These are phyloP conservation scores for Addax nasomaculatus DNA, from an alignment of 2,113 vertebrate species.

Conservation along the genomic window DNA sequence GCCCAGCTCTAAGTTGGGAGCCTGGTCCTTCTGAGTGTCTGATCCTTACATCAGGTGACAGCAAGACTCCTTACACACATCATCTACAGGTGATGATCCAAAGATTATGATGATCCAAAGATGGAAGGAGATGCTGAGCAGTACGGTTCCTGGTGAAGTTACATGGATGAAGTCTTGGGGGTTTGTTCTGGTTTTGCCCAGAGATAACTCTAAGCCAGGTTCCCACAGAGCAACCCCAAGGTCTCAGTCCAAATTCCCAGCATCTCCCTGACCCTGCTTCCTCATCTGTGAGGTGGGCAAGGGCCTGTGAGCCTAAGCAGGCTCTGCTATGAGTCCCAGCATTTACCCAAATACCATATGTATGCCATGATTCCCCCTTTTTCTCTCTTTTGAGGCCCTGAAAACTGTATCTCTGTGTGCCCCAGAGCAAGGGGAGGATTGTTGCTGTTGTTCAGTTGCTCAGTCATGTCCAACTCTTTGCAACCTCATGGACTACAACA, in stretches of 20 bases:
- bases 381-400: rapidly evolving
- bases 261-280: background rate
- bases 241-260: background rate
- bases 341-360: rapidly evolving
- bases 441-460: background rate
- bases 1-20: too few species aligned
- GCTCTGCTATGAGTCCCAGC: background rate
- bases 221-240: background rate
- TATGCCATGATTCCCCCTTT: background rate
- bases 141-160: too few species aligned
- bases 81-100: background rate
- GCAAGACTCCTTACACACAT: background rate
- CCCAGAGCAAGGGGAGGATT: background rate
- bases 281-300: background rate
- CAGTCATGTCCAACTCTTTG: background rate
- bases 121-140: background rate
- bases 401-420: background rate
- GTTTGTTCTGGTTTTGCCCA: background rate
- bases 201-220: background rate
- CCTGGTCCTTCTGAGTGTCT: background rate
- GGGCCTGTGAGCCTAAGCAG: background rate
- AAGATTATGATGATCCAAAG: background rate
- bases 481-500: background rate
- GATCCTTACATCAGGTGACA: background rate
- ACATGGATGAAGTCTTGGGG: background rate